Percentiles rank a stretch among this genome's conserved stretches.
Evolutionary conservation across 2,888 invertebrate genomes (phyloP).

Genomic region (Cheilosia grossa): DNA sequence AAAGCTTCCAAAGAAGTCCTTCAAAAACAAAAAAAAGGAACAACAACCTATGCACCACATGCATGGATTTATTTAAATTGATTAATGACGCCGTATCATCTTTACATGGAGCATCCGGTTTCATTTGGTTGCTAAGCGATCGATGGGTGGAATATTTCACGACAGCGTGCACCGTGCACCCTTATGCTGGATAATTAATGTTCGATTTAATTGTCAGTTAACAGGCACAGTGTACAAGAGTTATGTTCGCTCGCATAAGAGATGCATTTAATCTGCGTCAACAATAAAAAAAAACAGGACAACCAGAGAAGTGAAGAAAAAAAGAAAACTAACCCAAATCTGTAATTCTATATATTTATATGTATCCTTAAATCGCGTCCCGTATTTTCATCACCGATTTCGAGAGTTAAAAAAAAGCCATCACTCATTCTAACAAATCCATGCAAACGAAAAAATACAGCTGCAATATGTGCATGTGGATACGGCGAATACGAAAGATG

Average conservation of each 20-base stretch:
- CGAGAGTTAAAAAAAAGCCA: constrained; percentile 53
- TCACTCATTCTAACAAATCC: constrained; percentile 73
- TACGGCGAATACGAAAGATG: constrained; percentile 32
- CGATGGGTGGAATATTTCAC: not conserved
- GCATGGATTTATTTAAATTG: constrained; percentile 70
- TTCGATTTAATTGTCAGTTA: constrained; percentile 72
- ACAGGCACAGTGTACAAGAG: constrained; percentile 57
- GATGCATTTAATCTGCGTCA: constrained; percentile 58
- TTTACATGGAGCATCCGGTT: constrained; percentile 22
- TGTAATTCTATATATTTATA: constrained; percentile 42
- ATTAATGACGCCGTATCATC: constrained; percentile 57
- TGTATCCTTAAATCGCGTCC: constrained; percentile 51
- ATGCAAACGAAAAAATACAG: constrained; percentile 29
- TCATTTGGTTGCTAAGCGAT: constrained; percentile 18
- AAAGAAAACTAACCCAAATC: constrained; percentile 35
- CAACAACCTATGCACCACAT: constrained; percentile 45
- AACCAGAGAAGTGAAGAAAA: constrained; percentile 19
- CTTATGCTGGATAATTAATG: constrained; percentile 70
- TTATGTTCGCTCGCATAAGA: constrained; percentile 47
- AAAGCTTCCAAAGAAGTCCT: constrained; percentile 14
- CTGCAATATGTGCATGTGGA: constrained; percentile 2
- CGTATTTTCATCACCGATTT: constrained; percentile 46
- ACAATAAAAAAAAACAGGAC: constrained; percentile 7
- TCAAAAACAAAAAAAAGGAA: constrained; percentile 38
- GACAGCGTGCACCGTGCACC: constrained; percentile 6